Conservation (phyloP, 2,113 vertebrate genomes). For the Ctenodactylus gundi region DNA sequence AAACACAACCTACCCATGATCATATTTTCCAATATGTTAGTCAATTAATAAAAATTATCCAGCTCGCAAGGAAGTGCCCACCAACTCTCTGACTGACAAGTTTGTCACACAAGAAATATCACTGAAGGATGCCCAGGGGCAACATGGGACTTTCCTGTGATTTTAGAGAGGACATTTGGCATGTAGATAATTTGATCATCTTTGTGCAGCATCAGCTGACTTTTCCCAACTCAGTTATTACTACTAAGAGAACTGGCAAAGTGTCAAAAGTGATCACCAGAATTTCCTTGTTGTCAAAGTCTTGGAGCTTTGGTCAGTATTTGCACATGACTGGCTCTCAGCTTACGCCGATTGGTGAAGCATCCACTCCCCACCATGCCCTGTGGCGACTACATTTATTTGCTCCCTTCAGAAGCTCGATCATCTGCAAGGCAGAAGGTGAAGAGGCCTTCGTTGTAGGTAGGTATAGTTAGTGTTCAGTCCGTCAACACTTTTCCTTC, state of each 20-base stretch:
- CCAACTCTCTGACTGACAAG: neutral
- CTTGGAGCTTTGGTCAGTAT: neutral
- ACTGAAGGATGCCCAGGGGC: neutral
- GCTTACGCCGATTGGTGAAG: no score
- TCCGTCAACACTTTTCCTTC: neutral
- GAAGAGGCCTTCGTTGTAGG: neutral
- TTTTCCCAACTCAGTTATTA: neutral
- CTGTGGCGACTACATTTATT: no score
- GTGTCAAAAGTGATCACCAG: no score
- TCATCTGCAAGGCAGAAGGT: neutral
- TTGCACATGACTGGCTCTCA: neutral
- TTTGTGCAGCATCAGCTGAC: neutral
- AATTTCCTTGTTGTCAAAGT: neutral
- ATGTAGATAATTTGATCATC: neutral
- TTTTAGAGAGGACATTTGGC: neutral
- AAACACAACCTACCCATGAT: neutral
- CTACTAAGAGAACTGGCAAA: neutral
- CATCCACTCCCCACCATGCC: accelerated
- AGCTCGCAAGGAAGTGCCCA: neutral
- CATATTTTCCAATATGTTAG: neutral
- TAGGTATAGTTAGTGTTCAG: neutral
- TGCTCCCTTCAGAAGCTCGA: neutral
- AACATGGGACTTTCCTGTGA: neutral
- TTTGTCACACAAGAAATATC: neutral
- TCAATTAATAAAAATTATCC: neutral